Conservation (phyloP, 2,113 vertebrate genomes). For the Nerophis ophidion region DNA sequence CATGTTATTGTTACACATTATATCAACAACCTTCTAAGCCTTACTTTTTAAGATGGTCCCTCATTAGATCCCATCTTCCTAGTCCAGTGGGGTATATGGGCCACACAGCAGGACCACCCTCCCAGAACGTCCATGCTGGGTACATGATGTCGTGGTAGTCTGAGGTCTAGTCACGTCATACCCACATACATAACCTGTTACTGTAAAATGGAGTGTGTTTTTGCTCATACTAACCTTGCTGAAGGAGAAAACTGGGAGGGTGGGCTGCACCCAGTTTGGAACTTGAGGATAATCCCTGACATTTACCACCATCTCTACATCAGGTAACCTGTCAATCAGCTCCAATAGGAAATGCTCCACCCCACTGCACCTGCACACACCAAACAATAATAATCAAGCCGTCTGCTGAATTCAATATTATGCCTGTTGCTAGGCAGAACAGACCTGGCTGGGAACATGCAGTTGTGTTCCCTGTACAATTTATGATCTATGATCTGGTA, state of each 20-base stretch:
- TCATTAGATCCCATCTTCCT: constrained; percentile 97
- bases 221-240: constrained; percentile 81
- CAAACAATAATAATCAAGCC: background rate
- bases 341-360: constrained; percentile 92
- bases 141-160: constrained; percentile 98
- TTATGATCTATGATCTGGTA: constrained; percentile 88
- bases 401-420: background rate
- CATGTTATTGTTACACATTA: background rate
- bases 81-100: constrained; percentile 95
- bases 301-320: constrained; percentile 93
- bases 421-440: background rate
- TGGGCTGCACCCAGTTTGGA: constrained; percentile 83
- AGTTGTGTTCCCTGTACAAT: constrained; percentile 86
- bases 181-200: background rate
- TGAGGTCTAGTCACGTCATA: constrained; percentile 70
- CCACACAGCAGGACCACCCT: constrained; percentile 97
- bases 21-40: background rate
- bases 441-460: constrained; percentile 95
- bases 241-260: constrained; percentile 89
- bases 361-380: constrained; percentile 81
- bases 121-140: constrained; percentile 98
- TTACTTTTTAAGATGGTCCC: constrained; percentile 84
- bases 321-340: constrained; percentile 80
- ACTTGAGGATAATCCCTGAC: constrained; percentile 95
- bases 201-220: background rate